Evolutionary conservation across 2,888 invertebrate species (phyloP), one percentile per base, ranked within the genome.

Genomic region (Lasiommata megera): DNA sequence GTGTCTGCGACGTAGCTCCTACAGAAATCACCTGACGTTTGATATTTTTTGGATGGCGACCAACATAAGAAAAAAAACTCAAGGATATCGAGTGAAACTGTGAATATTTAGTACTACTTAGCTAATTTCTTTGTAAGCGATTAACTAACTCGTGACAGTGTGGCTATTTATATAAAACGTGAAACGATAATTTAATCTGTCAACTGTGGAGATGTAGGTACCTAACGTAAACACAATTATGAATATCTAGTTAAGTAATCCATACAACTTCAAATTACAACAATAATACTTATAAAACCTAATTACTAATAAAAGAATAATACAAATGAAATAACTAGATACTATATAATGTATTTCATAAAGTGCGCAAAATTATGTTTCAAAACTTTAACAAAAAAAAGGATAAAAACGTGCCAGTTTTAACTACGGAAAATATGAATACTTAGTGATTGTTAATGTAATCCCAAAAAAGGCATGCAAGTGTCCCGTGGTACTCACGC

Each of bases 1-100:
- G 89, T 89, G 89, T 87, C 88, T 69, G 60, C 73, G 71, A 81
- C 82, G 82, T 77, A 74, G 58, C 54, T 48, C 50, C 57, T 56
- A 56, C 51, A 40, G 40, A 63, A 74, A 72, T 80, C 82, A 82
- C 78, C 76, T 81, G 81, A 78, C 69, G 66, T 44, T 29, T 54
- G 18, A 51, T 70, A 67, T 70, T 76, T 23, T 76, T 77, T 76
- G 75, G 72, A 65, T 54, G 18, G 47, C 53, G 47, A 63, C 55
- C 62, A 63, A 61, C 29, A 60, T 51, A 58, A 61, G 53, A 65
- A 56, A 57, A n/a, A n/a, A 50, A 66, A 65, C 54, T 56, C 56
- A 56, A 67, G 65, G 50, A 61, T 65, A 58, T 46, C 31, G 43
- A 16, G 17, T 23, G n/a, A 17, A 36, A 48, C 17, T 17, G 8